Percentiles rank a stretch among this genome's conserved stretches.
These are phyloP conservation scores for Carlito syrichta DNA, from an alignment of 2,113 vertebrate genomes.

Conservation along the genomic window DNA sequence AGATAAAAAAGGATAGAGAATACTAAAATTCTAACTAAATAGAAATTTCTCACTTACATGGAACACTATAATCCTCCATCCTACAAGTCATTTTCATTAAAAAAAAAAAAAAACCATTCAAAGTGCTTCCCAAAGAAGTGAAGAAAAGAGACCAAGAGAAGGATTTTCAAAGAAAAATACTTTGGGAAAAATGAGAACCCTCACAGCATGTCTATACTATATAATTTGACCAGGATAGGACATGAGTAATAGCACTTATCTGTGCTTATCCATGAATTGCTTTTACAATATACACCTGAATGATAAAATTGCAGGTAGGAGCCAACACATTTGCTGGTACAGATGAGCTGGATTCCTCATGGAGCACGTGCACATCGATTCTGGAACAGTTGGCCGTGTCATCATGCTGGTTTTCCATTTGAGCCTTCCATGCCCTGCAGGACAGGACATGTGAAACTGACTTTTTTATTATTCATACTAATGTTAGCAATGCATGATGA, in stretches of 20 bases:
- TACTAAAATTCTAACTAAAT: background rate
- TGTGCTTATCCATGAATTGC: background rate
- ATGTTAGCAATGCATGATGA: background rate
- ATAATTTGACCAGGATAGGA: background rate
- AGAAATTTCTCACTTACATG: background rate
- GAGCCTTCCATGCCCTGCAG: background rate
- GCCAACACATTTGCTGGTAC: background rate
- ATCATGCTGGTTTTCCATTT: background rate
- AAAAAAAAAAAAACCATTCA: background rate
- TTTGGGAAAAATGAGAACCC: background rate
- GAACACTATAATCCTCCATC: background rate
- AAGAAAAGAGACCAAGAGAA: background rate
- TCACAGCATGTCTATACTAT: background rate
- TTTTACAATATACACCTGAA: background rate
- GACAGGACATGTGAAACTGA: background rate
- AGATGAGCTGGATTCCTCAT: background rate
- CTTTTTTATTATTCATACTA: background rate
- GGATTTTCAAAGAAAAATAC: background rate
- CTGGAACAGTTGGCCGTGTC: background rate
- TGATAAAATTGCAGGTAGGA: background rate
- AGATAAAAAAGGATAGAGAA: background rate
- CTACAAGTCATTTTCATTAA: constrained; percentile 3
- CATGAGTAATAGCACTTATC: background rate
- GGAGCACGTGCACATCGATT: background rate
- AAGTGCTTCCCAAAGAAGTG: background rate